Evolutionary conservation across 1,140 invertebrate genomes (phyloP).

Genomic region (Drosophila pallidifrons): DNA sequence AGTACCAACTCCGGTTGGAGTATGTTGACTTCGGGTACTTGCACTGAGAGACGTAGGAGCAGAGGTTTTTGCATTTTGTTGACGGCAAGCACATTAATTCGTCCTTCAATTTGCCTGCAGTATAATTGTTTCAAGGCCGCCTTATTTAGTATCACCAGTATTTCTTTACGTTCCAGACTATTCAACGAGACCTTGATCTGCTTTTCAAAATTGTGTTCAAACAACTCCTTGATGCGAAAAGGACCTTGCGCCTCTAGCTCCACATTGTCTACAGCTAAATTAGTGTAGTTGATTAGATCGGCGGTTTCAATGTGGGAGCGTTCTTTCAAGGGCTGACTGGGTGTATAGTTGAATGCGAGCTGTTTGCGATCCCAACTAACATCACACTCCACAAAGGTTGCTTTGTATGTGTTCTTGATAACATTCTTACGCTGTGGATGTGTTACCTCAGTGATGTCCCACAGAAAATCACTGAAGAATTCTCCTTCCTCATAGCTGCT

Average conservation of each 20-base stretch:
- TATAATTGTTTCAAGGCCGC: conserved; percentile 32
- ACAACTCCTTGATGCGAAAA: conserved; percentile 69
- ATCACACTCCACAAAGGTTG: conserved; percentile 53
- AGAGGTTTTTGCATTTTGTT: conserved; percentile 44
- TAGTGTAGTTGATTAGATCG: conserved; percentile 39
- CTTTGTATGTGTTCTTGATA: conserved; percentile 43
- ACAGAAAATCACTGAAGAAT: conserved; percentile 57
- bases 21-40: conserved; percentile 60
- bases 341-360: conserved; percentile 54
- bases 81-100: conserved; percentile 45
- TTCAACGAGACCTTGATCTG: conserved; percentile 37
- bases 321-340: conserved; percentile 56
- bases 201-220: conserved; percentile 56
- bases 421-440: conserved; percentile 62
- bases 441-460: conserved; percentile 58
- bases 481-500: conserved; percentile 53
- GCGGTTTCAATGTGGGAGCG: conserved; percentile 45
- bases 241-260: conserved; percentile 57
- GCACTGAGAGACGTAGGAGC: conserved; percentile 28
- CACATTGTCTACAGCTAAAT: conserved; percentile 30
- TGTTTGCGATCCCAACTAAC: conserved; percentile 58
- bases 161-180: conserved; percentile 54
- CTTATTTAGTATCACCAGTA: conserved; percentile 59
- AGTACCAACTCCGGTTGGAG: conserved; percentile 59
- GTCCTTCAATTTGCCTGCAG: conserved; percentile 61